A percentile compares a stretch with the other conserved stretches of the same genome.
Conservation (phyloP, 1,140 invertebrate genomes). For the Anastrepha obliqua region DNA sequence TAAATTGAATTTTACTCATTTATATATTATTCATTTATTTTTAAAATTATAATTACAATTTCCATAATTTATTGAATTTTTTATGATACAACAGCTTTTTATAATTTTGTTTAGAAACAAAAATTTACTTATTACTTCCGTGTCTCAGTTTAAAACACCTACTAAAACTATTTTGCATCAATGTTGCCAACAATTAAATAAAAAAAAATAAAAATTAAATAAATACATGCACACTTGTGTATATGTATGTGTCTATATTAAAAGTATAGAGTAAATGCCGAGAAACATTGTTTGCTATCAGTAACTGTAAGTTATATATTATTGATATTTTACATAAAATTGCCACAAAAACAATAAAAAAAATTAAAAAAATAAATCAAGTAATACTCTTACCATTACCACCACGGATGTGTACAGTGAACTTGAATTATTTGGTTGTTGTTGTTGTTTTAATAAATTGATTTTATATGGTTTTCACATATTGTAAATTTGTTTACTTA, state of each 20-base stretch:
- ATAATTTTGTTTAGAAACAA: slow-evolving; percentile 9
- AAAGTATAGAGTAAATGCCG: not conserved
- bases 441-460: not conserved
- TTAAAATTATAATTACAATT: slow-evolving; percentile 49
- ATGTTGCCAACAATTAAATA: not conserved
- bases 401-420: not conserved
- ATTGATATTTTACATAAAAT: not conserved
- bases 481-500: not conserved
- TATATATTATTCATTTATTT: slow-evolving; percentile 15
- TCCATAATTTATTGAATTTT: slow-evolving; percentile 32
- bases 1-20: not conserved
- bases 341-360: not conserved
- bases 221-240: not conserved
- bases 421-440: not conserved
- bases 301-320: not conserved
- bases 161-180: not conserved
- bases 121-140: not conserved
- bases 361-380: not conserved
- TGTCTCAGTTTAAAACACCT: not conserved
- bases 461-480: not conserved
- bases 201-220: not conserved
- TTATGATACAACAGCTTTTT: slow-evolving; percentile 24
- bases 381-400: not conserved
- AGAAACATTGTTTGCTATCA: slow-evolving; percentile 1
- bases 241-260: no score